Evolutionary conservation across 2,113 vertebrate species (phyloP).

Genomic region (Upupa epops): DNA sequence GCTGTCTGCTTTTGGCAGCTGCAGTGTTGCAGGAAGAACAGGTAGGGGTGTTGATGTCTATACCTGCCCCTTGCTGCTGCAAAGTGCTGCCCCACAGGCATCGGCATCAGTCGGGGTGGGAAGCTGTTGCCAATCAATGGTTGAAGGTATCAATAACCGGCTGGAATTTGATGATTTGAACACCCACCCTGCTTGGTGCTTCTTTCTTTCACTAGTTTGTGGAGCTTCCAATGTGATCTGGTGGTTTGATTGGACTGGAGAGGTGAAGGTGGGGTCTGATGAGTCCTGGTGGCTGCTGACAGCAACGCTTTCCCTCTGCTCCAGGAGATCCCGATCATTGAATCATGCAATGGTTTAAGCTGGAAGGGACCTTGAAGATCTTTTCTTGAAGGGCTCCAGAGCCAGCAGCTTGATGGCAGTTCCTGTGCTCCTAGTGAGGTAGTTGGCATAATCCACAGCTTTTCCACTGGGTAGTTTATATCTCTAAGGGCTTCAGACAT

Average conservation of each 20-base stretch:
- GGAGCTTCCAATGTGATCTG: background rate
- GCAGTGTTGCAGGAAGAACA: background rate
- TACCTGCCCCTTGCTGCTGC: background rate
- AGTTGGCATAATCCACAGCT: fast-evolving
- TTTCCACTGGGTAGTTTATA: fast-evolving
- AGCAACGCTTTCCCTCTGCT: too few species aligned
- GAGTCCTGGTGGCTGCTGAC: too few species aligned
- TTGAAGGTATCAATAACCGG: background rate
- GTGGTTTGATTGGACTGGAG: fast-evolving
- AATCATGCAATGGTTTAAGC: too few species aligned
- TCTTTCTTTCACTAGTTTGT: fast-evolving
- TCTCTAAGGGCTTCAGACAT: fast-evolving
- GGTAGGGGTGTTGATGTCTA: background rate
- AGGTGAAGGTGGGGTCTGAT: fast-evolving
- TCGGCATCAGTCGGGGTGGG: background rate
- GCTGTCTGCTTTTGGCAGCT: background rate
- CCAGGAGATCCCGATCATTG: too few species aligned
- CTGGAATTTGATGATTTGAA: fast-evolving
- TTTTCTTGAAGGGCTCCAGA: background rate
- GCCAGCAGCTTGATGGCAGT: fast-evolving
- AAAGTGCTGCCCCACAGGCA: background rate
- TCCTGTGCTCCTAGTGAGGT: fast-evolving
- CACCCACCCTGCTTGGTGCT: fast-evolving
- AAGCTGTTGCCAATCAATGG: fast-evolving
- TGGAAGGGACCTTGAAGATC: too few species aligned